Evolutionary conservation across 2,888 invertebrate genomes (phyloP).

Genomic region (Dinocampus coccinellae): DNA sequence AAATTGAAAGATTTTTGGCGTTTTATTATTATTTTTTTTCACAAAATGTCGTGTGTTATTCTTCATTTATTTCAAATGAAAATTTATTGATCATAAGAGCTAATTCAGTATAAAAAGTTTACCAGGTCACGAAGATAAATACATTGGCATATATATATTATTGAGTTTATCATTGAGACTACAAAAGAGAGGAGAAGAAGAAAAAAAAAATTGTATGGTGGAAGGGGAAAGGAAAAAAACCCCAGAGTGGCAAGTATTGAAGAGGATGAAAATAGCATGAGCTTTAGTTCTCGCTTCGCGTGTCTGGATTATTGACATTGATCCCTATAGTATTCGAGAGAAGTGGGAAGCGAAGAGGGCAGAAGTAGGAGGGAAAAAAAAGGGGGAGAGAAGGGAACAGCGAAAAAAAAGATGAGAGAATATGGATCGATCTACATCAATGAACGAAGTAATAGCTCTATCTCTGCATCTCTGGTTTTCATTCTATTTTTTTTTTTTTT

Average conservation of each 20-base stretch:
- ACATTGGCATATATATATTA: background rate
- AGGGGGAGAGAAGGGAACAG: no score
- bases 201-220: background rate
- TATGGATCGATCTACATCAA: slow-evolving; percentile 9
- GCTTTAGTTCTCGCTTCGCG: slow-evolving; percentile 1
- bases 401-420: no score
- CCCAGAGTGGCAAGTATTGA: background rate
- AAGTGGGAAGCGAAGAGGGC: background rate
- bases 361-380: no score
- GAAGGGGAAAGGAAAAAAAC: background rate
- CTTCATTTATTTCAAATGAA: slow-evolving; percentile 10
- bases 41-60: no score
- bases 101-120: background rate
- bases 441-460: background rate
- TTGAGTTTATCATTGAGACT: background rate
- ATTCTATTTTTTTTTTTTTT: no score
- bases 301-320: slow-evolving; percentile 16
- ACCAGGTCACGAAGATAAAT: slow-evolving; percentile 11
- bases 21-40: no score
- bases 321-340: background rate
- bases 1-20: background rate
- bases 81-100: background rate
- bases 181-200: background rate
- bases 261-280: slow-evolving; percentile 3
- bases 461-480: no score